These are phyloP conservation scores for Labrus mixtus DNA, from an alignment of 2,113 vertebrate genomes.

Conservation along the genomic window DNA sequence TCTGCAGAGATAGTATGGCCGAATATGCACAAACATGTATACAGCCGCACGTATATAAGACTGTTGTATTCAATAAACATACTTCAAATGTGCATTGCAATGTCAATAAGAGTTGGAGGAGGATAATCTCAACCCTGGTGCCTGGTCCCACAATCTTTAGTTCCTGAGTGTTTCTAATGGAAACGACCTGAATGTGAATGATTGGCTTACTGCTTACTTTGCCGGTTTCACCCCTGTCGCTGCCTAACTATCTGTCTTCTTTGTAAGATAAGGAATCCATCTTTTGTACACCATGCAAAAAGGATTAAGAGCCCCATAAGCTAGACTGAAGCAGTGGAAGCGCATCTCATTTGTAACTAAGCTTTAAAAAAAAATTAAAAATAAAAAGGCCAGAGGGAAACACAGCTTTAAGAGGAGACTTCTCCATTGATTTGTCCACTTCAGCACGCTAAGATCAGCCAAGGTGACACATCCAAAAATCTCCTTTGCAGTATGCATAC, in stretches of 20 bases:
- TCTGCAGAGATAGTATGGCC: constrained; percentile 9
- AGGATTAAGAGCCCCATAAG: not conserved
- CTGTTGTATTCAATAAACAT: constrained; percentile 37
- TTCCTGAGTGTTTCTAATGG: constrained; percentile 45
- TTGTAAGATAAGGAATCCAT: constrained; percentile 23
- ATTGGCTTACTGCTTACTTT: constrained; percentile 23
- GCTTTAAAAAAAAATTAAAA: not conserved
- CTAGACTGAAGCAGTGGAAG: not conserved
- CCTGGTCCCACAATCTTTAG: constrained; percentile 32
- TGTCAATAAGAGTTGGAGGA: constrained; percentile 26
- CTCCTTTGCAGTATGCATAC: not conserved
- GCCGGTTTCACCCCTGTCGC: constrained; percentile 7
- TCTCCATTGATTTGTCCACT: constrained; percentile 51
- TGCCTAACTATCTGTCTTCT: constrained; percentile 12
- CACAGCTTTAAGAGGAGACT: constrained; percentile 42
- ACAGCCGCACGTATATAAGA: constrained; percentile 29
- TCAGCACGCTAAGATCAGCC: constrained; percentile 39
- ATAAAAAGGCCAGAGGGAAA: not conserved
- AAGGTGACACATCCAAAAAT: constrained; percentile 40
- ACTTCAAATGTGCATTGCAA: constrained; percentile 43
- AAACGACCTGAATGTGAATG: constrained; percentile 57
- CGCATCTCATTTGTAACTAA: too few relatives aligned
- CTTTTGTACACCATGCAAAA: not conserved
- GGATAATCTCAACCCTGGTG: constrained; percentile 43
- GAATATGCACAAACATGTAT: constrained; percentile 11